Evolutionary conservation across 2,113 vertebrate species (phyloP).

Genomic region (Poecilia latipinna): DNA sequence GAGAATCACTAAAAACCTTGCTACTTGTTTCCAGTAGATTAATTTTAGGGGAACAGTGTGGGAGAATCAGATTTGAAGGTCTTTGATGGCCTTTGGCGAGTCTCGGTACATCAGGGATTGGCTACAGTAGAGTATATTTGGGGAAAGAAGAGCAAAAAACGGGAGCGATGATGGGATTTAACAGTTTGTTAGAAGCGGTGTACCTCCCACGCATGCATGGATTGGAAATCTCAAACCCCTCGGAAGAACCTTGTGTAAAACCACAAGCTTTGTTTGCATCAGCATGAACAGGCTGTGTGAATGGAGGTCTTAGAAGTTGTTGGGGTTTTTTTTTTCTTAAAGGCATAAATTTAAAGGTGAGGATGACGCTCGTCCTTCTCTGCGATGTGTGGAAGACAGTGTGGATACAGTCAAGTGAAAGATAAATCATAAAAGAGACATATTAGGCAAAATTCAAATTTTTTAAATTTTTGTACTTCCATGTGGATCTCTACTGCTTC

Average conservation of each 20-base stretch:
- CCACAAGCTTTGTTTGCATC: slow-evolving; percentile 29
- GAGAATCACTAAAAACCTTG: not conserved
- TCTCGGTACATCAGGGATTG: slow-evolving; percentile 30
- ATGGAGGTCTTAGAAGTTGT: slow-evolving; percentile 26
- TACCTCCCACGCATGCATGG: slow-evolving; percentile 57
- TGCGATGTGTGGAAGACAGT: slow-evolving; percentile 41
- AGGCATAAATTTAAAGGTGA: slow-evolving; percentile 29
- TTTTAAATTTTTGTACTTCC: too few species aligned
- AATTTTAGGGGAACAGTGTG: slow-evolving; percentile 33
- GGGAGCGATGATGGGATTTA: slow-evolving; percentile 53
- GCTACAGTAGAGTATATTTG: slow-evolving; percentile 41
- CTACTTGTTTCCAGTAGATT: slow-evolving; percentile 25
- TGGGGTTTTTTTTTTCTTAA: slow-evolving; percentile 25
- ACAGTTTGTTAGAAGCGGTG: slow-evolving; percentile 53
- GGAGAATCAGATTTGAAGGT: slow-evolving; percentile 22
- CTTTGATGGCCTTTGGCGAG: slow-evolving; percentile 28
- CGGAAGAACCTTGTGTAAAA: slow-evolving; percentile 36
- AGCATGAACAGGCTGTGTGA: slow-evolving; percentile 24
- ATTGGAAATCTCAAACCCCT: slow-evolving; percentile 47
- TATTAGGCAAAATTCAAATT: too few species aligned
- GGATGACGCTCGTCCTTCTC: slow-evolving; percentile 72
- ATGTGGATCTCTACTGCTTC: too few species aligned
- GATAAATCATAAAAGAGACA: not conserved
- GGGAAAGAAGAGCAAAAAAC: slow-evolving; percentile 3
- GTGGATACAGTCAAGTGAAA: slow-evolving; percentile 33